Conservation (phyloP, 1,140 invertebrate genomes). For the Drosophila truncata region DNA sequence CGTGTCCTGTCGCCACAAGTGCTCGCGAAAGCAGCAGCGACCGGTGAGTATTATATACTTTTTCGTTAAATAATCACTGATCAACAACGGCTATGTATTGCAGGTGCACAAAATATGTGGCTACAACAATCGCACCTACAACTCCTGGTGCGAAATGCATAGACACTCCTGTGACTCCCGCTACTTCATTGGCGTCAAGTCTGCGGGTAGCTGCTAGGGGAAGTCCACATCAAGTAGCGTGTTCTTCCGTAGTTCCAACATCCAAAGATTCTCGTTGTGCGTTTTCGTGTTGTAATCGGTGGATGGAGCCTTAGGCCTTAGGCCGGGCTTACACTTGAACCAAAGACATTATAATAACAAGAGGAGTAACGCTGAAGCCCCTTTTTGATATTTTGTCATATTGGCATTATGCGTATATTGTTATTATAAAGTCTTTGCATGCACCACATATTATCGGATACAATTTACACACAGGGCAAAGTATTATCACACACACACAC, state of each 20-base stretch:
- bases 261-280: slow-evolving; percentile 80
- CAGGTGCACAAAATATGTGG: slow-evolving; percentile 89
- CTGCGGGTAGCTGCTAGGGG: slow-evolving; percentile 87
- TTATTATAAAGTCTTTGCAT: background rate
- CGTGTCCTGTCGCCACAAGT: slow-evolving; percentile 89
- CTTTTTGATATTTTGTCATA: too few species aligned
- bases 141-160: slow-evolving; percentile 95
- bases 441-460: slow-evolving; percentile 50
- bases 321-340: slow-evolving; percentile 15
- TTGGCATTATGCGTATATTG: background rate
- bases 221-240: slow-evolving; percentile 37
- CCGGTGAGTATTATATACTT: slow-evolving; percentile 39
- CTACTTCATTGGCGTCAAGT: slow-evolving; percentile 91
- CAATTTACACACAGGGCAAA: slow-evolving; percentile 57
- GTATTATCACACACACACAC: slow-evolving; percentile 63
- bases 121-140: slow-evolving; percentile 93
- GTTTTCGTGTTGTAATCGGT: slow-evolving; percentile 57
- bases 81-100: slow-evolving; percentile 23
- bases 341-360: background rate
- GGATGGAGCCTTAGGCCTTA: slow-evolving; percentile 44
- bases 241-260: slow-evolving; percentile 62
- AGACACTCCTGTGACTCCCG: slow-evolving; percentile 93
- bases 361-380: background rate
- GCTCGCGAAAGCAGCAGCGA: slow-evolving; percentile 77
- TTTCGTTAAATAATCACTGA: slow-evolving; percentile 5